Conservation (phyloP, 2,113 vertebrate species). For the Sula dactylatra region DNA sequence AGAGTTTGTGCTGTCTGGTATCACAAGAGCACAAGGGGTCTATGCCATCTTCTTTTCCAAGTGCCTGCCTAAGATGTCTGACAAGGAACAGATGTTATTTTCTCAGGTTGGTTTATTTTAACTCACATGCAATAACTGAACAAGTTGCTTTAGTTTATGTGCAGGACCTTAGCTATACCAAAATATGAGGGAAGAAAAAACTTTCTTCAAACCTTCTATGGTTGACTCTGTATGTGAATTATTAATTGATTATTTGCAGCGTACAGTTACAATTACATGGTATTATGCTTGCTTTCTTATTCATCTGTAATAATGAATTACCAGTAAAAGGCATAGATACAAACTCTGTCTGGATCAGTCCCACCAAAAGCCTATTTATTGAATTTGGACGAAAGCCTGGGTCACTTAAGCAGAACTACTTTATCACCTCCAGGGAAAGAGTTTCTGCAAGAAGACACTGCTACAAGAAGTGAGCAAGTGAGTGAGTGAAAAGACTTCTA, state of each 20-base stretch:
- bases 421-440: neutral
- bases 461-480: neutral
- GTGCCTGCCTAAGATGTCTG: neutral
- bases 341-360: neutral
- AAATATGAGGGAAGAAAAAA: neutral
- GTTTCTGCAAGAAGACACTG: neutral
- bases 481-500: neutral
- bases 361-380: neutral
- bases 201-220: neutral
- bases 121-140: neutral
- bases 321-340: neutral
- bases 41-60: neutral
- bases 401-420: neutral
- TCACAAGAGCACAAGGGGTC: neutral
- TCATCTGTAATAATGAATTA: neutral
- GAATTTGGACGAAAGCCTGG: neutral
- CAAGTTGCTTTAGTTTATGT: neutral
- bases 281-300: neutral
- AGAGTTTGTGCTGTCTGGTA: neutral
- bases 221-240: neutral
- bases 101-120: neutral
- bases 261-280: neutral
- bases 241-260: neutral
- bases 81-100: neutral
- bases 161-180: neutral